These are phyloP conservation scores for Bubo scandiacus DNA, from an alignment of 2,113 vertebrate species.

Conservation along the genomic window DNA sequence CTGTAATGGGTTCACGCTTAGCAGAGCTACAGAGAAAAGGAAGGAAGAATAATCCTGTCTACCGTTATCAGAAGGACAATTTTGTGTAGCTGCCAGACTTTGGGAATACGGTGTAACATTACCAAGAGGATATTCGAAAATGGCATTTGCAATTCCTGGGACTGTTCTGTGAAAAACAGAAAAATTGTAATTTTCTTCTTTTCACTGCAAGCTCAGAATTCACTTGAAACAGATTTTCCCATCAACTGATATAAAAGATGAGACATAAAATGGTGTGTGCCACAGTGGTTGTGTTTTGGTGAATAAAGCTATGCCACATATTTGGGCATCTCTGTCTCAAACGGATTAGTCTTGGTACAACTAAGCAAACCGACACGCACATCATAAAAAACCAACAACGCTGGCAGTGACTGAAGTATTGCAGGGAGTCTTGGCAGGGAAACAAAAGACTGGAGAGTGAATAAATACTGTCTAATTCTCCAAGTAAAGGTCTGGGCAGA, in stretches of 20 bases:
- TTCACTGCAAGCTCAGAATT: background rate
- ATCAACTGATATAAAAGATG: background rate
- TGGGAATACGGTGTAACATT: accelerated
- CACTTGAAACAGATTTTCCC: background rate
- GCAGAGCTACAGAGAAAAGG: background rate
- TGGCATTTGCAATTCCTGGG: background rate
- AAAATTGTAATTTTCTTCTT: accelerated
- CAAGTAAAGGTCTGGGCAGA: background rate
- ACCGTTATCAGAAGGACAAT: background rate
- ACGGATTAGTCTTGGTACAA: background rate
- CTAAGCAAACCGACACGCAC: background rate
- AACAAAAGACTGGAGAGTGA: background rate
- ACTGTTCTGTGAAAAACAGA: background rate
- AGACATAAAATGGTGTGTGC: background rate
- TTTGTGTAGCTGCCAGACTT: background rate
- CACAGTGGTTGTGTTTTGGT: background rate
- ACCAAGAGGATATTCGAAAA: background rate
- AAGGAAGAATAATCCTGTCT: background rate
- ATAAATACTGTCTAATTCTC: background rate
- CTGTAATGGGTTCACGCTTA: background rate
- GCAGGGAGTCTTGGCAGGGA: background rate
- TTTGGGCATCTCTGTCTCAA: background rate
- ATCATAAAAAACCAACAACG: background rate
- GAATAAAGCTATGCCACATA: background rate
- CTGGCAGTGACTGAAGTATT: background rate